These are phyloP conservation scores for Saguinus midas DNA, from an alignment of 2,113 vertebrate genomes.

Conservation along the genomic window DNA sequence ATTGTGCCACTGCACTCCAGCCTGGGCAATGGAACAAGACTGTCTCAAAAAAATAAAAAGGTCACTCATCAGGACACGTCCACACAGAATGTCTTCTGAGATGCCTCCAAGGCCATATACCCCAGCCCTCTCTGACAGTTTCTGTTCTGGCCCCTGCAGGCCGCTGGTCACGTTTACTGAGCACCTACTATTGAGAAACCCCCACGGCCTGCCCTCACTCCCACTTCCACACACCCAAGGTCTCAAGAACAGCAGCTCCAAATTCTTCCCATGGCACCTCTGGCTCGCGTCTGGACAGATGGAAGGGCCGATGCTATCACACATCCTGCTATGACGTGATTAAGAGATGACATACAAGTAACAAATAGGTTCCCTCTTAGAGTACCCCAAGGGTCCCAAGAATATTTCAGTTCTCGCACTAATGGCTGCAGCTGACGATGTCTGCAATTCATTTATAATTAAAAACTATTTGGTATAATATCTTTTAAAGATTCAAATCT, in stretches of 20 bases:
- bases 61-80: background rate
- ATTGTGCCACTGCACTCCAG: no score
- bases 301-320: background rate
- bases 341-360: background rate
- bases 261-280: accelerated
- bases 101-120: accelerated
- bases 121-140: background rate
- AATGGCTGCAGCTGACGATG: accelerated
- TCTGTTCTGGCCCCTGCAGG: background rate
- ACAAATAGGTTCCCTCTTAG: background rate
- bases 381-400: background rate
- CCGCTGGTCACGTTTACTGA: background rate
- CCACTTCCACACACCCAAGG: background rate
- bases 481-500: constrained; percentile 1
- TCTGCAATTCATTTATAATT: background rate
- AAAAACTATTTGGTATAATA: background rate
- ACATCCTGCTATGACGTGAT: constrained; percentile 26
- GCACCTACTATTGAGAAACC: background rate
- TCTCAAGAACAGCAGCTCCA: accelerated
- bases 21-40: no score
- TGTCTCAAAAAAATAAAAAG: no score
- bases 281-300: background rate
- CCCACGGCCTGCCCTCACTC: background rate
- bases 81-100: accelerated
- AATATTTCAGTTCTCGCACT: accelerated